Percentiles rank a stretch among this genome's conserved stretches.
phyloP scores from a whole-genome alignment of 2,888 invertebrate genomes.

The Pristionchus maxplancki region DNA sequence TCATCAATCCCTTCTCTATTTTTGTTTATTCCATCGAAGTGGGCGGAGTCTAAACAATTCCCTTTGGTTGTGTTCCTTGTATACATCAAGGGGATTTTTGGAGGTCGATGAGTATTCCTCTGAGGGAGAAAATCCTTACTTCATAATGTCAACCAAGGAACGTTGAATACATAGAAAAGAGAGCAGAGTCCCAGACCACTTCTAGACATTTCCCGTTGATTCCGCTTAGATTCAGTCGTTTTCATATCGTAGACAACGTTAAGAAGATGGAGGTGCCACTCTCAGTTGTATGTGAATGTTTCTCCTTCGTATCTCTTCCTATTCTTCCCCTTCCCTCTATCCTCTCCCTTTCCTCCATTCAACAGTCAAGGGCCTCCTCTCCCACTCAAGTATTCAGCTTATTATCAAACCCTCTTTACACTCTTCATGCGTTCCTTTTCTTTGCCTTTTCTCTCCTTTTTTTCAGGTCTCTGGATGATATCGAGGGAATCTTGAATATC shows the following conservation, averaged over 20 bases:
- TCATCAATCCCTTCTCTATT: not conserved
- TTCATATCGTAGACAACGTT: too few relatives aligned
- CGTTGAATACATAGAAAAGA: not conserved
- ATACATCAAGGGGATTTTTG: not conserved
- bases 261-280: too few relatives aligned
- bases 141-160: not conserved
- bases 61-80: not conserved
- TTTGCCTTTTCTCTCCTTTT: not conserved
- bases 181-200: too few relatives aligned
- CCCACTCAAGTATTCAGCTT: slow-evolving; percentile 35
- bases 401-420: slow-evolving; percentile 16
- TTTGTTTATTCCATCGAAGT: not conserved
- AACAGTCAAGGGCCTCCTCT: slow-evolving; percentile 33
- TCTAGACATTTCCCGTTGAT: too few relatives aligned
- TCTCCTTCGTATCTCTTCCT: not conserved
- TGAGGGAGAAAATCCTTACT: not conserved
- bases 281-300: not conserved
- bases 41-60: not conserved
- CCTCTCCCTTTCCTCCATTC: slow-evolving; percentile 29
- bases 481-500: not conserved
- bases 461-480: not conserved
- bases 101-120: not conserved
- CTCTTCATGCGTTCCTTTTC: not conserved
- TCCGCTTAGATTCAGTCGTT: too few relatives aligned
- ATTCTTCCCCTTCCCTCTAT: slow-evolving; percentile 11